Conservation (phyloP, 64 coral and sea anemone species). For the Montipora capricornis region DNA sequence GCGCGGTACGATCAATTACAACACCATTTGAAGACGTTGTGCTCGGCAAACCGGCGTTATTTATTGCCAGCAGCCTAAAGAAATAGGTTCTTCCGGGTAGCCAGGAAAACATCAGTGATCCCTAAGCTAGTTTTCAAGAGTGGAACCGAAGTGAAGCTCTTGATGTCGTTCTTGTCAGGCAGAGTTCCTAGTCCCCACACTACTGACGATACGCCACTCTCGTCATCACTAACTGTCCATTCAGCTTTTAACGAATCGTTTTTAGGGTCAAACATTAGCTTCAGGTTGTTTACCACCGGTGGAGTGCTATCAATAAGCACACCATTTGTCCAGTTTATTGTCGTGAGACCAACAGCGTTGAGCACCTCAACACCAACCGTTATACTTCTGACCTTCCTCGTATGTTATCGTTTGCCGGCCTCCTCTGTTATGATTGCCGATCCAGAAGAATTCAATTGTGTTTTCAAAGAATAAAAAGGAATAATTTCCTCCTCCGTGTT, state of each 20-base stretch:
- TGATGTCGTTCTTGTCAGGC: slow-evolving; percentile 71
- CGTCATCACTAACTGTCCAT: slow-evolving; percentile 74
- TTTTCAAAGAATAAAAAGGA: slow-evolving; percentile 75
- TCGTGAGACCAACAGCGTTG: slow-evolving; percentile 74
- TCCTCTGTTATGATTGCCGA: slow-evolving; percentile 71
- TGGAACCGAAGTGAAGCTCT: slow-evolving; percentile 51
- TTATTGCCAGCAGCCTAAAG: slow-evolving; percentile 64
- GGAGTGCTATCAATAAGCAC: slow-evolving; percentile 87
- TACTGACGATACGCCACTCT: slow-evolving; percentile 74
- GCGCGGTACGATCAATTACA: slow-evolving; percentile 87
- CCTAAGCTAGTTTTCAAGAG: neutral
- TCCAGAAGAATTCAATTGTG: slow-evolving; percentile 54
- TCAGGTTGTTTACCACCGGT: slow-evolving; percentile 74
- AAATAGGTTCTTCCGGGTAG: slow-evolving; percentile 85
- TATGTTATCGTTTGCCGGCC: slow-evolving; percentile 64
- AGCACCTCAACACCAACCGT: slow-evolving; percentile 78
- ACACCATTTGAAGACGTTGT: slow-evolving; percentile 83
- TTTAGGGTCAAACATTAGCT: slow-evolving; percentile 67
- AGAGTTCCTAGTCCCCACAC: slow-evolving; percentile 79
- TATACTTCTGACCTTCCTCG: slow-evolving; percentile 75
- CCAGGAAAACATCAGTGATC: slow-evolving; percentile 50
- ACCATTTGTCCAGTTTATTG: slow-evolving; percentile 82
- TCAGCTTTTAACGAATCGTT: slow-evolving; percentile 59
- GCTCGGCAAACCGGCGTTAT: slow-evolving; percentile 80
- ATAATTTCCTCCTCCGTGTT: slow-evolving; percentile 59